Evolutionary conservation across 2,888 invertebrate species (phyloP), one percentile per base, ranked within the genome.

Genomic region (Papilio demoleus): DNA sequence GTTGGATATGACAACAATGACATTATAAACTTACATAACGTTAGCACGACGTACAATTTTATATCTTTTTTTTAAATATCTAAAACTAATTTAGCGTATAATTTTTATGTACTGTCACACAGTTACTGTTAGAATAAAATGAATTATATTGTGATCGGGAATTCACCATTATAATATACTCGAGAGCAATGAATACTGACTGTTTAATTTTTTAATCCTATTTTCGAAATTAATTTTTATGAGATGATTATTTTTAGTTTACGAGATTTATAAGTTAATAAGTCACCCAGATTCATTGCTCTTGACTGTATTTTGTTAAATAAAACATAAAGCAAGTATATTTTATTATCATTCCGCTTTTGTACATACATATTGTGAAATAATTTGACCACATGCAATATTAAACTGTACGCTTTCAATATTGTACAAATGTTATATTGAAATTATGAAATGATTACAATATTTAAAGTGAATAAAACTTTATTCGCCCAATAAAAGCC

Each of bases 1-100:
- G 50, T 50, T 24, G 50, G 50, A 50, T 24, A 50, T 50, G 50
- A 50, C 50, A 50, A 50, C 24, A 50, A 50, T 50, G 24, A 24
- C 50, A 17, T 24, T 50, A 50, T 50, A 50, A 50, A 50, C 50
- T 50, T 50, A 50, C 24, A 14, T 24, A 14, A 50, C 47, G 19
- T 6, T 50, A 24, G 4, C n/a, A n/a, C n/a, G n/a, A n/a, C 24
- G 22, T 50, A 24, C 0, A 24, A 22, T 24, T 50, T 50, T 50
- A 24, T 4, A 50, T 17, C 9, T 24, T 14, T 14, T 24, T 24
- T 50, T 50, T 22, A 19, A 8, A 8, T 45, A 12, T n/a, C 45
- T 45, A 11, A 45, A 45, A 45, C 12, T 17, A 24, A 12, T 24
- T 19, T 0, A 12, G 1, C 1, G 4, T 31, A 19, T 1, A 22